These are phyloP conservation scores for Acanthurus lineatus DNA, from an alignment of 2,797 vertebrate species.

Conservation along the genomic window DNA sequence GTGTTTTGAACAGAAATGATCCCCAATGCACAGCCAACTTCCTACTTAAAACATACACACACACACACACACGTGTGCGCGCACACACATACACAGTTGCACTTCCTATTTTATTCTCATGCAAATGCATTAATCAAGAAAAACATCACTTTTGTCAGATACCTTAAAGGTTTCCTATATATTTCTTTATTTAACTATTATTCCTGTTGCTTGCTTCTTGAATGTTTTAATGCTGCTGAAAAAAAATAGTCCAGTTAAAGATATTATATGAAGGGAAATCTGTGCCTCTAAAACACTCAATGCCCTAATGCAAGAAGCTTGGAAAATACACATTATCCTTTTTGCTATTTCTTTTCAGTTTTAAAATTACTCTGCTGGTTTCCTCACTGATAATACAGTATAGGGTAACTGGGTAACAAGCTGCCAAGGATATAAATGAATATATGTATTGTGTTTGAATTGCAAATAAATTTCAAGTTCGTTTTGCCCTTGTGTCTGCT, in stretches of 20 bases:
- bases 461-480: not conserved
- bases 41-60: not conserved
- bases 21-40: not conserved
- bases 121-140: not conserved
- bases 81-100: not conserved
- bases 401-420: not conserved
- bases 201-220: not conserved
- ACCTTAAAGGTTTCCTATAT: no score
- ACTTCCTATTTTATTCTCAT: not conserved
- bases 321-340: conserved; percentile 8
- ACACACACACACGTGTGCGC: no score
- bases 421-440: not conserved
- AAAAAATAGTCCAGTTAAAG: no score
- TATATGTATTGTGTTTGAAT: not conserved
- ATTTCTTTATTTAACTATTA: not conserved
- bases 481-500: not conserved
- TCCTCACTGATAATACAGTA: no score
- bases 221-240: not conserved
- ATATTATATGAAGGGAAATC: no score
- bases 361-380: not conserved
- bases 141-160: no score
- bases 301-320: not conserved
- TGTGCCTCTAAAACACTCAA: not conserved
- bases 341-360: not conserved
- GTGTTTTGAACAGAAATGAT: conserved; percentile 9